Conservation (phyloP, 1,140 invertebrate genomes). For the Sminthurinus signatus region DNA sequence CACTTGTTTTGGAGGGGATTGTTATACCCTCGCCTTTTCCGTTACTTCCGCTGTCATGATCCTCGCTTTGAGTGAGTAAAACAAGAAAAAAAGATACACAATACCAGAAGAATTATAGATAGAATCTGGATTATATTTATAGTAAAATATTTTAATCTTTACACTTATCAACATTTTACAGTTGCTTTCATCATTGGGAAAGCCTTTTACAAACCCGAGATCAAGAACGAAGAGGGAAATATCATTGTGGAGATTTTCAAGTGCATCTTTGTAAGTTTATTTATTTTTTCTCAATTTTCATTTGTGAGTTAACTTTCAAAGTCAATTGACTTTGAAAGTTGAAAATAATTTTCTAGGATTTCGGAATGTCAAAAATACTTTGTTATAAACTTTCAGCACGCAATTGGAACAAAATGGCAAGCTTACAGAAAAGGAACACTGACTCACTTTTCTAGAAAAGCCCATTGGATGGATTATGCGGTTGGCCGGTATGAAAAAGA, state of each 20-base stretch:
- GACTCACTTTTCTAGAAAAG: conserved; percentile 20
- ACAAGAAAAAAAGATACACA: conserved; percentile 20
- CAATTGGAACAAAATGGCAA: neutral
- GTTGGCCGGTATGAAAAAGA: conserved; percentile 58
- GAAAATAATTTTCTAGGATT: neutral
- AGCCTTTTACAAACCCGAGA: conserved; percentile 60
- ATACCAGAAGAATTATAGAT: no score
- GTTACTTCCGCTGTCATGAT: conserved; percentile 50
- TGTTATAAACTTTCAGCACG: neutral
- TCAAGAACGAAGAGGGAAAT: conserved; percentile 69
- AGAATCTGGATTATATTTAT: neutral
- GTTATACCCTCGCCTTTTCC: conserved; percentile 83
- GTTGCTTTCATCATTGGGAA: conserved; percentile 75
- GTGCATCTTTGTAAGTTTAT: conserved; percentile 75
- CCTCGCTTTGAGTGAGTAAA: conserved; percentile 48
- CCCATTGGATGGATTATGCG: conserved; percentile 74
- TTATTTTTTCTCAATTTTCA: no score
- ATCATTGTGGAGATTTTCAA: conserved; percentile 66
- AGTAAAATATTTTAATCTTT: no score
- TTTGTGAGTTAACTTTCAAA: neutral
- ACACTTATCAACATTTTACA: conserved; percentile 45
- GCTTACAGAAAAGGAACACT: neutral
- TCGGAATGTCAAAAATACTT: neutral
- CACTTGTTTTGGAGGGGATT: conserved; percentile 72
- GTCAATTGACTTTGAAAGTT: no score